phyloP scores from a whole-genome alignment of 1,140 invertebrate species.

The Lerema accius region DNA sequence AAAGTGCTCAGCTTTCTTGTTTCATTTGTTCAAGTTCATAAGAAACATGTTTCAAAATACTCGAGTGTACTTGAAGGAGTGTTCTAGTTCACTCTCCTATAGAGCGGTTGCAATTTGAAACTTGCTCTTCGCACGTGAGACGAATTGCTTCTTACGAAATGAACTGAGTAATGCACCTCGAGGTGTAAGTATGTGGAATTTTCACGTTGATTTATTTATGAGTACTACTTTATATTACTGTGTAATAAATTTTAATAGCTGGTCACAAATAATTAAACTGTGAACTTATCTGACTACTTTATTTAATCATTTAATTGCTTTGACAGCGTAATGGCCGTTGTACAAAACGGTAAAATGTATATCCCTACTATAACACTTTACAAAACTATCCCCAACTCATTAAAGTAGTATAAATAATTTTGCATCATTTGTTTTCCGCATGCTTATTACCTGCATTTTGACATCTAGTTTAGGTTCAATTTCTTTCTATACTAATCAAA shows the following conservation, averaged over 20 bases:
- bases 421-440: no score
- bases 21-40: neutral
- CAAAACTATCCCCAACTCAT: no score
- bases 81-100: conserved; percentile 52
- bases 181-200: conserved; percentile 10
- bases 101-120: conserved; percentile 53
- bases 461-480: no score
- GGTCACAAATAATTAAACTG: neutral
- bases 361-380: no score
- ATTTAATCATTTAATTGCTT: no score
- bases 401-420: no score
- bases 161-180: conserved; percentile 33
- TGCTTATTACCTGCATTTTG: no score
- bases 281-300: no score
- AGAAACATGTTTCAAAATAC: conserved; percentile 5
- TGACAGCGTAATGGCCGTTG: no score
- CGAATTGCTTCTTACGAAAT: conserved; percentile 50
- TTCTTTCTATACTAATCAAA: no score
- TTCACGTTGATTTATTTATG: conserved; percentile 1
- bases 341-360: no score
- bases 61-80: conserved; percentile 32
- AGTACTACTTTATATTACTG: neutral
- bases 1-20: neutral
- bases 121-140: conserved; percentile 49
- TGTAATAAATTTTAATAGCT: neutral